These are phyloP conservation scores for Fragum whitleyi DNA, from an alignment of 2,888 invertebrate species.

Conservation along the genomic window DNA sequence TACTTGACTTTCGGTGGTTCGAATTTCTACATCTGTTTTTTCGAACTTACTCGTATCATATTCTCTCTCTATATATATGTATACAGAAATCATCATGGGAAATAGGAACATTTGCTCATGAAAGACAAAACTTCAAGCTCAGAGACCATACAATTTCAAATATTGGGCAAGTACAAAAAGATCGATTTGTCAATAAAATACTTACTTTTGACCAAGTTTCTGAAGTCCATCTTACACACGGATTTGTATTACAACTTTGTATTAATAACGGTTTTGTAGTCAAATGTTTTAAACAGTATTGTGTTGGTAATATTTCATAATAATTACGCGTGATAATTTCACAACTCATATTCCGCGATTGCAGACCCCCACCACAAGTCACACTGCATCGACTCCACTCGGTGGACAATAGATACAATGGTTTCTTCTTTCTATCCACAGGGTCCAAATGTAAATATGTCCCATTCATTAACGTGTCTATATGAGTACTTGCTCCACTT, in stretches of 20 bases:
- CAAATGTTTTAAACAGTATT: constrained; percentile 70
- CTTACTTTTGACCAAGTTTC: constrained; percentile 97
- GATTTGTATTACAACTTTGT: constrained; percentile 92
- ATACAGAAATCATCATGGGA: too few species aligned
- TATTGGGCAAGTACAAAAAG: too few species aligned
- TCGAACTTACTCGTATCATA: too few species aligned
- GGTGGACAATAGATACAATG: constrained; percentile 71
- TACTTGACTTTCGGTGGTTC: too few species aligned
- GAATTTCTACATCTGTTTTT: too few species aligned
- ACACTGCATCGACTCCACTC: constrained; percentile 77
- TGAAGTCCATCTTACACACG: constrained; percentile 96
- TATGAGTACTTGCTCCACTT: constrained; percentile 25
- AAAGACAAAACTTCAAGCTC: too few species aligned
- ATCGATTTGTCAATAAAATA: too few species aligned
- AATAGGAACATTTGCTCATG: too few species aligned
- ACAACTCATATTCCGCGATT: constrained; percentile 77
- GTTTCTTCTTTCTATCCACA: constrained; percentile 69
- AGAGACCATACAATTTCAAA: too few species aligned
- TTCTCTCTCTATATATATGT: too few species aligned
- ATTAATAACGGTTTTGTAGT: constrained; percentile 89
- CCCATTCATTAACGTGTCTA: constrained; percentile 55
- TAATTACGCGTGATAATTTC: constrained; percentile 79
- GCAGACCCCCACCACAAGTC: constrained; percentile 77
- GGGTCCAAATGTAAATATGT: constrained; percentile 72
- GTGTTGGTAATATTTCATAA: constrained; percentile 74